Percentiles rank a stretch among this genome's conserved stretches.
Conservation (phyloP, 2,797 vertebrate species). For the Parauchenoglanis punctatus region DNA sequence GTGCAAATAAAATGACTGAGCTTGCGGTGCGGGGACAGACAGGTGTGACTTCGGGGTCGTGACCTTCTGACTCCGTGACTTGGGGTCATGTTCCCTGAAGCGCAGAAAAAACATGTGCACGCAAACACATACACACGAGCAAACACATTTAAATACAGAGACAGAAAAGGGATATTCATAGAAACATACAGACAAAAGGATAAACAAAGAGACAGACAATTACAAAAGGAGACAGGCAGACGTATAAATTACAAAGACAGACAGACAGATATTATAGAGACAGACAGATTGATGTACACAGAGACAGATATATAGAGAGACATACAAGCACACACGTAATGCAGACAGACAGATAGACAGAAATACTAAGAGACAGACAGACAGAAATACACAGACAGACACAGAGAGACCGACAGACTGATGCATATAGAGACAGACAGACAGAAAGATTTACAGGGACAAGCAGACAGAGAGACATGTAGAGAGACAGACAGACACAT, state of each 20-base stretch:
- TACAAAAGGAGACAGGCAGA: not conserved
- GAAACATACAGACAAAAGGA: not conserved
- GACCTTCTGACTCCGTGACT: constrained; percentile 26
- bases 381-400: not conserved
- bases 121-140: not conserved
- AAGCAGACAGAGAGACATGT: not conserved
- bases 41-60: constrained; percentile 50
- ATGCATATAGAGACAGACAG: not conserved
- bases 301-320: not conserved
- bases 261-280: not conserved
- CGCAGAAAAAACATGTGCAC: not conserved
- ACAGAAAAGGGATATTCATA: not conserved
- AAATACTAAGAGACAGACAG: not conserved
- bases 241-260: not conserved
- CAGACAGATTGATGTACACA: not conserved
- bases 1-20: not conserved
- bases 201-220: not conserved
- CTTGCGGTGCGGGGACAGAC: not conserved
- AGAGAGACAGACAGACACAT: not conserved
- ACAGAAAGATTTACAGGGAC: not conserved
- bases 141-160: not conserved
- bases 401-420: not conserved
- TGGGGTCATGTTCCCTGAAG: constrained; percentile 21
- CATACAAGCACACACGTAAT: not conserved
- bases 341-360: not conserved